Percentiles rank a stretch among this genome's conserved stretches.
Evolutionary conservation across 2,113 vertebrate species (phyloP).

Genomic region (Hyla sarda): DNA sequence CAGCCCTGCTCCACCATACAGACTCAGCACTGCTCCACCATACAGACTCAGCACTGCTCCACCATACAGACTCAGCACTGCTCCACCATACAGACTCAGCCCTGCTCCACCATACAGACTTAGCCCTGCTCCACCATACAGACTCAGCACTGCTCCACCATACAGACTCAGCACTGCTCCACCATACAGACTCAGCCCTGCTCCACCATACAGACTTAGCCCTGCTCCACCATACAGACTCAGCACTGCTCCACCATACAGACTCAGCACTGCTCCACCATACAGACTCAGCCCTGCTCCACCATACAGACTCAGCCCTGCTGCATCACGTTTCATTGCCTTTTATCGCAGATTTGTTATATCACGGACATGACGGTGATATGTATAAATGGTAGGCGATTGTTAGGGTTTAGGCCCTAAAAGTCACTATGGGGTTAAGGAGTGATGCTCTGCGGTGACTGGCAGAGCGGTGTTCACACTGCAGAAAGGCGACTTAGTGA

Average conservation of each 20-base stretch:
- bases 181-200: not conserved
- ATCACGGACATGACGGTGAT: not conserved
- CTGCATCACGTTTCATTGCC: not conserved
- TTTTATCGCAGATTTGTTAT: not conserved
- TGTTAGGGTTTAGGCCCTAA: not conserved
- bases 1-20: not conserved
- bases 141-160: not conserved
- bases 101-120: not conserved
- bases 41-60: not conserved
- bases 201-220: not conserved
- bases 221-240: not conserved
- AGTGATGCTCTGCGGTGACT: constrained; percentile 12
- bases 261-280: not conserved
- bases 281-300: not conserved
- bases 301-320: not conserved
- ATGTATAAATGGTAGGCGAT: not conserved
- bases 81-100: not conserved
- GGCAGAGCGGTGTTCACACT: constrained; percentile 1
- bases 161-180: not conserved
- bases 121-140: not conserved
- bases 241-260: not conserved
- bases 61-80: not conserved
- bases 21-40: not conserved
- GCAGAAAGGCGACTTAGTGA: constrained; percentile 10
- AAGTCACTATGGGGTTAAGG: constrained; percentile 8